Base-by-base conservation (phyloP, 2,113 vertebrate species). In the Percina caprodes region DNA sequence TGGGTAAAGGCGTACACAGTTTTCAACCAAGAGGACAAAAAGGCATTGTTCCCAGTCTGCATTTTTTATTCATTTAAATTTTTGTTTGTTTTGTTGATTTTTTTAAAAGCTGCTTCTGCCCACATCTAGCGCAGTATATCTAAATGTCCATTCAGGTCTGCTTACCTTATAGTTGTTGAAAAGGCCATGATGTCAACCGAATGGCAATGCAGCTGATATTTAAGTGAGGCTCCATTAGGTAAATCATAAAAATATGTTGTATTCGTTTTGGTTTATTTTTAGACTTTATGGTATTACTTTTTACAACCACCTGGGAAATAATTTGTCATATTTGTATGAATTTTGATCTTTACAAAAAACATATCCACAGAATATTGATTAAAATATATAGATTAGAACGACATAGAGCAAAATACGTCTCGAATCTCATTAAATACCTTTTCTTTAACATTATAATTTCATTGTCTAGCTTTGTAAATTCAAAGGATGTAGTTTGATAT, bases 31-130 rank as follows among this genome's bases (percentile, higher is more conserved):
- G 23, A 52, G 33, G 51, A 54, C 15, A 21, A 21, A 76, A 49
- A 33, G 45, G 45, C 7, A 39, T 69, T 71, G 52, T 55, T 79
- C 26, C 15, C 42, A 48, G 6, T 15, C 33, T 79, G 16, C 15
- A 16, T 54, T 45, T 56, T 72, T 69, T 56, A 69, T 45, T 63
- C 4, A 15, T 55, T 69, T 73, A 42, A 11, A 5, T 15, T 74
- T 70, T 62, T 70, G 39, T 70, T 48, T 70, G 39, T 70, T 48
- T 72, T 35, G 76, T 58, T 61, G 30, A 73, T n/a, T 46, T n/a
- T 16, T 39, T 63, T 70, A 67, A 60, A 63, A 33, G 33, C 65
- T 39, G 58, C 35, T 52, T 7, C 2, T 80, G 52, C 45, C 39
- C 49, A 55, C 35, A 52, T 66, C 18, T 63, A 21, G 51, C 55